Evolutionary conservation across 2,888 invertebrate genomes (phyloP).

Genomic region (Sabellastarte sp.): DNA sequence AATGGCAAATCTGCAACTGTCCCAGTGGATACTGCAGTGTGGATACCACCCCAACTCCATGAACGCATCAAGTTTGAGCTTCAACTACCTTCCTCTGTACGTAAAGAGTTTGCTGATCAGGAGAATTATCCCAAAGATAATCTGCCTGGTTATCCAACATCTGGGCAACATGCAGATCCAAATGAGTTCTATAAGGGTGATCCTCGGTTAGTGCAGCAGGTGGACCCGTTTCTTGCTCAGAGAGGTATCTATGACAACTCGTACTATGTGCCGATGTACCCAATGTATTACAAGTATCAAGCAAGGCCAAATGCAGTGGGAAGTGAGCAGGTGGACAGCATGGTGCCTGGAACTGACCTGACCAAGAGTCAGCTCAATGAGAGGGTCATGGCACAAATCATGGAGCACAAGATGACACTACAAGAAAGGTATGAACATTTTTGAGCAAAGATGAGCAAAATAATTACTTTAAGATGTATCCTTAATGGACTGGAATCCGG

Average conservation of each 20-base stretch:
- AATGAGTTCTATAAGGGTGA: constrained; percentile 40
- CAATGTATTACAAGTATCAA: constrained; percentile 14
- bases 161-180: constrained; percentile 45
- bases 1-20: constrained; percentile 51
- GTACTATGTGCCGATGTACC: constrained; percentile 19
- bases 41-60: constrained; percentile 52
- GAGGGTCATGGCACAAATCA: constrained; percentile 42
- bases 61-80: constrained; percentile 52
- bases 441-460: too few relatives aligned
- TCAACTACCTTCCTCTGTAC: constrained; percentile 50
- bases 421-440: constrained; percentile 17
- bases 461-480: too few relatives aligned
- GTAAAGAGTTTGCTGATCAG: constrained; percentile 41
- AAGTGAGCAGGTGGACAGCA: constrained; percentile 32
- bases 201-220: constrained; percentile 33
- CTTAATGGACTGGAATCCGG: too few relatives aligned
- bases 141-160: constrained; percentile 50
- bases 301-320: constrained; percentile 21
- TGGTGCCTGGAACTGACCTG: constrained; percentile 48
- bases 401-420: constrained; percentile 19
- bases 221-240: background rate
- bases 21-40: constrained; percentile 41
- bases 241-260: constrained; percentile 32
- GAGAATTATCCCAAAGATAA: constrained; percentile 46
- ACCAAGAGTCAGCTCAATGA: constrained; percentile 48